Conservation (phyloP, 2,797 vertebrate species). For the Myotis daubentonii region DNA sequence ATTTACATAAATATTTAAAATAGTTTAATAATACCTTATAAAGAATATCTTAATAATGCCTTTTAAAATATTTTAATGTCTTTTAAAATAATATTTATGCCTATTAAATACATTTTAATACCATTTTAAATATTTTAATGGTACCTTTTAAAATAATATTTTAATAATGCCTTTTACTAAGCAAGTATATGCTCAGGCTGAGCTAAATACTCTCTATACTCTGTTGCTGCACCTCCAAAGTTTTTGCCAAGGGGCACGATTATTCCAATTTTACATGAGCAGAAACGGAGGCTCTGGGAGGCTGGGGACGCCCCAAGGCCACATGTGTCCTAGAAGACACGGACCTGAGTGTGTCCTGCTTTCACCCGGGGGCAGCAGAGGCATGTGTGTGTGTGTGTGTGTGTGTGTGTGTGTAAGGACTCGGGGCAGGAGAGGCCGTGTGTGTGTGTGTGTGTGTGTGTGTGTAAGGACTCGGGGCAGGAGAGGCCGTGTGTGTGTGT, state of each 20-base stretch:
- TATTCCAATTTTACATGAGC: background rate
- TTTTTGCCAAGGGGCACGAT: background rate
- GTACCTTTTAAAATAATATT: background rate
- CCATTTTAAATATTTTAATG: background rate
- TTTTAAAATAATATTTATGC: background rate
- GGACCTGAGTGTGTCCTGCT: background rate
- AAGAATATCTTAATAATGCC: background rate
- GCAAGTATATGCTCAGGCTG: background rate
- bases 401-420: no score
- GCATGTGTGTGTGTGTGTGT: no score
- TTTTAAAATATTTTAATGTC: background rate
- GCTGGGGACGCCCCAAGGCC: background rate
- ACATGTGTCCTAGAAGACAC: background rate
- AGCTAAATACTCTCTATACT: background rate
- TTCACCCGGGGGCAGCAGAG: no score
- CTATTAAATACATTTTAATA: background rate
- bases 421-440: no score
- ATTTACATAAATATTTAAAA: background rate
- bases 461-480: no score
- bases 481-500: no score
- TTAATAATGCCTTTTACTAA: background rate
- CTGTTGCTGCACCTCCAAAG: background rate
- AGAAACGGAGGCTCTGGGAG: background rate
- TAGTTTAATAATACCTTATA: background rate
- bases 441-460: no score